These are phyloP conservation scores for Catharus fuscescens DNA, from an alignment of 2,113 vertebrate genomes.

Conservation along the genomic window DNA sequence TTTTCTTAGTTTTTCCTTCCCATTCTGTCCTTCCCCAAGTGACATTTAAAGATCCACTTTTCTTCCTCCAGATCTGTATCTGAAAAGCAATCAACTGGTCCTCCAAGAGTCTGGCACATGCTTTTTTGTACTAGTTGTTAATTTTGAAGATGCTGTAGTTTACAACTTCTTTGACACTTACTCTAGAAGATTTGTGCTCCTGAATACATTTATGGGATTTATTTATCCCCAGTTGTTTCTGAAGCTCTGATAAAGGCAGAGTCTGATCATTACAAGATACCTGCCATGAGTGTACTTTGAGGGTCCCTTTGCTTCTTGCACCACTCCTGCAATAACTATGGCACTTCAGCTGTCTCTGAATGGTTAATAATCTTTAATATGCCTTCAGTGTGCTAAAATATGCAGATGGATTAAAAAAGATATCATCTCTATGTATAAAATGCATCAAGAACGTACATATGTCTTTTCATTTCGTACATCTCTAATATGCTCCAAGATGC, in stretches of 20 bases:
- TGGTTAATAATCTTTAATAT: neutral
- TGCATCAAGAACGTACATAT: neutral
- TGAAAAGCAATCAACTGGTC: neutral
- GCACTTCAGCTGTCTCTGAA: neutral
- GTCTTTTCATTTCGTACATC: neutral
- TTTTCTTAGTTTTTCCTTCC: neutral
- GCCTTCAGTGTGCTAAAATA: neutral
- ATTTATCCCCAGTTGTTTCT: conserved; percentile 32
- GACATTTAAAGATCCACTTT: conserved; percentile 9
- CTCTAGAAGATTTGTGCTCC: conserved; percentile 33
- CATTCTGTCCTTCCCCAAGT: neutral
- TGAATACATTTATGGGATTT: conserved; percentile 56
- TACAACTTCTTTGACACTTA: conserved; percentile 37
- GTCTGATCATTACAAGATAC: neutral
- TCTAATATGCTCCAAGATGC: neutral
- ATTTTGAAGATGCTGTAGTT: conserved; percentile 18
- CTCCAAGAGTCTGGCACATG: neutral
- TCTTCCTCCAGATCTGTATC: neutral
- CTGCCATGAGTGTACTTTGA: conserved; percentile 9
- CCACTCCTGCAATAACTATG: neutral
- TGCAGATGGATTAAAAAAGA: neutral
- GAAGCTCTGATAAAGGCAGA: conserved; percentile 1
- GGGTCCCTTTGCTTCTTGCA: neutral
- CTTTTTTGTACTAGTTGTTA: neutral
- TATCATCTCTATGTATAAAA: neutral